phyloP scores from a whole-genome alignment of 2,888 invertebrate species.

The Cataglyphis livida region DNA sequence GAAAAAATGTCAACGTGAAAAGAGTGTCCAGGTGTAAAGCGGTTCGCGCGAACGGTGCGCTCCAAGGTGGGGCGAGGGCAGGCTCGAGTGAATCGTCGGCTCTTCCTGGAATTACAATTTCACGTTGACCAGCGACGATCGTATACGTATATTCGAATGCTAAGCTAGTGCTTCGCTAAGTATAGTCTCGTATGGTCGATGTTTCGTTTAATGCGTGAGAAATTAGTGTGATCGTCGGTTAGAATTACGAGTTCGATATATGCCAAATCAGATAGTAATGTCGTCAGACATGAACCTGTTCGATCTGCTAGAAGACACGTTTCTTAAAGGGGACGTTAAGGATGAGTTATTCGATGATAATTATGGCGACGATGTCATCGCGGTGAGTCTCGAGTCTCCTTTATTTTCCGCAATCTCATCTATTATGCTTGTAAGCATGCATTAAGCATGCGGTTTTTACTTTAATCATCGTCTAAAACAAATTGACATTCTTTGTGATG shows the following conservation, averaged over 20 bases:
- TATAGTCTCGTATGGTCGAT: too few relatives aligned
- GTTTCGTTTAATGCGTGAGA: background rate
- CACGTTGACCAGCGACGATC: background rate
- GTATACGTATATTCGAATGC: background rate
- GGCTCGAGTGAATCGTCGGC: background rate
- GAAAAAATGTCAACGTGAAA: background rate
- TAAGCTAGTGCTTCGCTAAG: background rate
- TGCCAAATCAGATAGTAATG: constrained; percentile 71
- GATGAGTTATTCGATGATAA: constrained; percentile 78
- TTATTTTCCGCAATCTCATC: background rate
- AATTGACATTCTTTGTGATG: background rate
- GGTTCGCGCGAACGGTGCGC: background rate
- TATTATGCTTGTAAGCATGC: background rate
- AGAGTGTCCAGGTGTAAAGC: background rate
- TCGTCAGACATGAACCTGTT: constrained; percentile 84
- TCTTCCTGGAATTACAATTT: background rate
- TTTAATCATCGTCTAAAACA: background rate
- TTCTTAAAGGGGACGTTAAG: constrained; percentile 80
- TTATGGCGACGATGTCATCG: constrained; percentile 76
- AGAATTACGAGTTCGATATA: background rate
- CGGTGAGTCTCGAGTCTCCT: constrained; percentile 70
- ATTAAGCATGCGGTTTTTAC: background rate
- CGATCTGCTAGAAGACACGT: constrained; percentile 83
- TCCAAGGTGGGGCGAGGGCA: constrained; percentile 17
- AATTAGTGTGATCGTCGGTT: background rate